phyloP scores from a whole-genome alignment of 2,113 vertebrate genomes.

The Lophochroa leadbeateri region DNA sequence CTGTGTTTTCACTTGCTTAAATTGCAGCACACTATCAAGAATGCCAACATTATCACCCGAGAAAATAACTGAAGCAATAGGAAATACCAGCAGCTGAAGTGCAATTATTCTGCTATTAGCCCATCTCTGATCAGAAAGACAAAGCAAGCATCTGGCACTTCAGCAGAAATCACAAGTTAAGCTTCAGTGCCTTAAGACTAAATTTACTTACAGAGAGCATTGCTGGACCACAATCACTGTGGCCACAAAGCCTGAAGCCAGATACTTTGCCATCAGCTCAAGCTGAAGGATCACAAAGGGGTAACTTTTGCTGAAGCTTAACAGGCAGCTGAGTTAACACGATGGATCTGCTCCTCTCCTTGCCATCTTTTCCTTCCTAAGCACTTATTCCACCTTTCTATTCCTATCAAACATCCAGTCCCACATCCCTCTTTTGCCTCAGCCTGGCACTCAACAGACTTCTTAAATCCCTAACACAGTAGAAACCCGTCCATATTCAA shows the following conservation, averaged over 20 bases:
- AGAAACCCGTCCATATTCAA: neutral
- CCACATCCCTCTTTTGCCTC: neutral
- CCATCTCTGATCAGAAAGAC: neutral
- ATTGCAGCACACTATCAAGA: rapidly evolving
- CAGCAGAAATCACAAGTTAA: neutral
- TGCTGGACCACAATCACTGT: neutral
- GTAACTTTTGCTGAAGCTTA: neutral
- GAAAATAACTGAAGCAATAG: neutral
- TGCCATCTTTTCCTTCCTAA: neutral
- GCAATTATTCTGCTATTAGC: neutral
- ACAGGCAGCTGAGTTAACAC: rapidly evolving
- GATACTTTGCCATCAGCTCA: neutral
- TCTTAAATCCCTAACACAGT: neutral
- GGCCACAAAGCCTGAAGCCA: neutral
- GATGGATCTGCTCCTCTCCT: neutral
- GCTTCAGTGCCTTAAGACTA: neutral
- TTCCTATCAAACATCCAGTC: neutral
- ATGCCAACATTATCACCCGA: neutral
- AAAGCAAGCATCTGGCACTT: neutral
- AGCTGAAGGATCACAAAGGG: neutral
- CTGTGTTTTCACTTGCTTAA: neutral
- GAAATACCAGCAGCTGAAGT: neutral
- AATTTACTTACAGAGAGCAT: neutral
- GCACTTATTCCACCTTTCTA: neutral
- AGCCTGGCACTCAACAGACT: neutral